A percentile compares a stretch with the other conserved stretches of the same genome.
These are phyloP conservation scores for Neomorphus geoffroyi DNA, from an alignment of 2,797 vertebrate genomes.

Conservation along the genomic window DNA sequence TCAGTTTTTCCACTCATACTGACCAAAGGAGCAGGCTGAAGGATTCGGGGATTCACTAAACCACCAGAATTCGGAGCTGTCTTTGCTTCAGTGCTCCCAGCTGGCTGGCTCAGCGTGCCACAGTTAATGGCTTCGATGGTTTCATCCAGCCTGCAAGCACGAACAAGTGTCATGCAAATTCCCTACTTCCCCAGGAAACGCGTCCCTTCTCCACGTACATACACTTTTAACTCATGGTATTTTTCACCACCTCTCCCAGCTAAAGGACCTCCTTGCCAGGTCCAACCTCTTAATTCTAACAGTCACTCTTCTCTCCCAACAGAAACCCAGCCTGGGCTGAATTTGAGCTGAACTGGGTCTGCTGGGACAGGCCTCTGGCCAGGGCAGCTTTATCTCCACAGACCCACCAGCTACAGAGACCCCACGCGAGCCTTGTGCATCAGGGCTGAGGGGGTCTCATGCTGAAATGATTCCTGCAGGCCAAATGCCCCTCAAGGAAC, in stretches of 20 bases:
- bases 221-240: background rate
- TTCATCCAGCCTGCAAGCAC: conserved; percentile 86
- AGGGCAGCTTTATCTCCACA: background rate
- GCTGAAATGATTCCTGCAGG: background rate
- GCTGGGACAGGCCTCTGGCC: background rate
- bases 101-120: conserved; percentile 72
- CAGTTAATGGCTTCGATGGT: conserved; percentile 82
- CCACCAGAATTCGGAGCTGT: conserved; percentile 71
- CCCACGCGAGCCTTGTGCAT: accelerated
- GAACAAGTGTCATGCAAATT: background rate
- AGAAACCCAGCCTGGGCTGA: background rate
- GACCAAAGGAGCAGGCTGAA: conserved; percentile 89
- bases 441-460: background rate
- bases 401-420: background rate
- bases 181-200: background rate
- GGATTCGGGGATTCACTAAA: conserved; percentile 90
- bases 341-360: background rate
- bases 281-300: background rate
- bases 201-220: background rate
- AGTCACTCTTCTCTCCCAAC: background rate
- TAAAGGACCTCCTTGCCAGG: accelerated
- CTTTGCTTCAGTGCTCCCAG: conserved; percentile 38
- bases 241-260: background rate
- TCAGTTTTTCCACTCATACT: conserved; percentile 14
- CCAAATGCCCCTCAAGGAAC: background rate